Conservation (phyloP, 2,888 invertebrate genomes). For the Phortica magna region DNA sequence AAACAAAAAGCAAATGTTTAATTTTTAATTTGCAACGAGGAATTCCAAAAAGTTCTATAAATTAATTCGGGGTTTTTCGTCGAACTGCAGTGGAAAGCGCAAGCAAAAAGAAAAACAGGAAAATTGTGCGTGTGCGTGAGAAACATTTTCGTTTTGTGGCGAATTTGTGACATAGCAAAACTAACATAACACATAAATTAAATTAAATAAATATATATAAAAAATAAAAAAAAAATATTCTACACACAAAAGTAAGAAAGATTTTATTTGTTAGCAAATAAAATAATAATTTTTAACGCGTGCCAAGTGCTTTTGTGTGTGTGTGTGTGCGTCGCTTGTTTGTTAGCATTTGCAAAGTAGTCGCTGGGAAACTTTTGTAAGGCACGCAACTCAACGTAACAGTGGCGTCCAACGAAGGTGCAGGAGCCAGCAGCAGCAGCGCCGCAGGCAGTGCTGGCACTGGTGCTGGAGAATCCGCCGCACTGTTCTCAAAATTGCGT, state of each 20-base stretch:
- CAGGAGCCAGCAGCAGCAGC: constrained; percentile 72
- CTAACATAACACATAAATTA: background rate
- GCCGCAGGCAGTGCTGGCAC: constrained; percentile 78
- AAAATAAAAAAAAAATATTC: background rate
- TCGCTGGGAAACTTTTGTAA: constrained; percentile 11
- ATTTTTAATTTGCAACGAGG: background rate
- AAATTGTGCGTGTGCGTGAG: background rate
- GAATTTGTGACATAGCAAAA: constrained; percentile 1
- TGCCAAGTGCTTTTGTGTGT: constrained; percentile 12
- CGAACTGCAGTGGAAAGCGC: constrained; percentile 50
- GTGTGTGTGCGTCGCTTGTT: constrained; percentile 1
- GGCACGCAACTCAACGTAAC: constrained; percentile 31
- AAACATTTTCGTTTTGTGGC: constrained; percentile 15
- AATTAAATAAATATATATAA: background rate
- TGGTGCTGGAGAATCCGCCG: constrained; percentile 78
- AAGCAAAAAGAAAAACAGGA: constrained; percentile 8
- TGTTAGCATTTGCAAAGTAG: constrained; percentile 20
- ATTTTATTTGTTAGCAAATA: too few species aligned
- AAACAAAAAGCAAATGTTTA: too few species aligned
- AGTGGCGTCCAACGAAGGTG: constrained; percentile 78
- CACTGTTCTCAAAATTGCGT: constrained; percentile 83
- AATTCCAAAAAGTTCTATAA: constrained; percentile 17
- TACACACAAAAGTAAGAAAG: background rate
- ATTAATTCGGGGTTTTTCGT: constrained; percentile 25
- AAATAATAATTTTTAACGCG: constrained; percentile 20